Evolutionary conservation across 2,113 vertebrate genomes (phyloP), one percentile per base, ranked within the genome.

Genomic region (Nyctibius bracteatus): DNA sequence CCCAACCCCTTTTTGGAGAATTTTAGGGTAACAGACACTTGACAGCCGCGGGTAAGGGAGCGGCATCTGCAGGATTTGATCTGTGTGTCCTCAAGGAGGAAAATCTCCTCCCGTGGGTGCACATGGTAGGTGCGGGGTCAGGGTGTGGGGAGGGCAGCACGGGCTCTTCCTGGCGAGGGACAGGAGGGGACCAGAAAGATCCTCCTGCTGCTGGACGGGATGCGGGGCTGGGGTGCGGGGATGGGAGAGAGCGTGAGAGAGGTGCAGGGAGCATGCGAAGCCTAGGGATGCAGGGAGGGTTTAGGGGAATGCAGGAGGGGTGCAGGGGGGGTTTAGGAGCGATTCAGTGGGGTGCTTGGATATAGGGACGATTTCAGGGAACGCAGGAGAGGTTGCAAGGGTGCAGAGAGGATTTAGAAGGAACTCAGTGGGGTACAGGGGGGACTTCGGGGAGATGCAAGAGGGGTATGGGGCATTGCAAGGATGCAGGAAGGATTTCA

Each of bases 41-140:
- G 2, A 4, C 33, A 44, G 44, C n/a, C 9, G 1, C 0, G 12
- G 31, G 30, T 3, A 14, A 27, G 22, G 31, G 6, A 67, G 41
- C 57, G 55, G 43, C 80, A 33, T 2, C 85, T 15, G 33, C 2
- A 2, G 35, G n/a, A 46, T n/a, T 10, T 14, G 44, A 37, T 14
- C 30, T 1, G 7, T 3, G 8, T 11, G n/a, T 54, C 28, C 65
- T 8, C 14, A 12, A 46, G 28, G 39, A 57, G 67, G 63, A 73
- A 63, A 80, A 84, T 4, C 37, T 57, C 28, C 13, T 16, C 28
- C 35, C 3, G 1, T 8, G 51, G 14, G 54, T 13, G 47, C 46
- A 37, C 1, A 4, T n/a, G 13, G 27, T 5, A 47, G 30, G 17
- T 0, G 2, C 1, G 8, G 35, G 37, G 28, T 15, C 25, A 24